Percentiles rank a stretch among this genome's conserved stretches.
These are phyloP conservation scores for Tromatobia lineatoria DNA, from an alignment of 2,888 invertebrate genomes.

Conservation along the genomic window DNA sequence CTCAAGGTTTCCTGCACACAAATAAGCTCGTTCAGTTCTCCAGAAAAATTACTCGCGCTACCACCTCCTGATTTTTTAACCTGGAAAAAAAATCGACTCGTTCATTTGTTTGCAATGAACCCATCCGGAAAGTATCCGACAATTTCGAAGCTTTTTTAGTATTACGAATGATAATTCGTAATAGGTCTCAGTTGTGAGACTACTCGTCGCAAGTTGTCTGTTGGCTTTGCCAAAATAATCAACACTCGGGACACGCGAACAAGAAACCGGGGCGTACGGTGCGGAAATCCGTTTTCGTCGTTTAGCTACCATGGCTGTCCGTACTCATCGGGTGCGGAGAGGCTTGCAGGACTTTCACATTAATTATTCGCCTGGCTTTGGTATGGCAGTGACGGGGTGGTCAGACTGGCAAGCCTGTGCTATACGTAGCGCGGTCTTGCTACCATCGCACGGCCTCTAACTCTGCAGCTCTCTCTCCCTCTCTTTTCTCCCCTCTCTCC, in stretches of 20 bases:
- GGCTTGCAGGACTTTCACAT: constrained; percentile 46
- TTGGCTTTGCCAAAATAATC: background rate
- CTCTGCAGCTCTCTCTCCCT: constrained; percentile 4
- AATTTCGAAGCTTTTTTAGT: no score
- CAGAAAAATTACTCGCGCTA: no score
- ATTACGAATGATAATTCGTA: no score
- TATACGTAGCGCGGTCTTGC: constrained; percentile 31
- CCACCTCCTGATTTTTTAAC: no score
- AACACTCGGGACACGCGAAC: background rate
- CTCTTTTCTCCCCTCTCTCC: background rate
- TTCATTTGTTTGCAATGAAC: no score
- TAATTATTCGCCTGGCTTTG: constrained; percentile 54
- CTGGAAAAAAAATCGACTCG: no score
- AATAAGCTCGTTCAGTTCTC: no score
- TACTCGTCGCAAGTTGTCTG: background rate
- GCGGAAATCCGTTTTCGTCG: constrained; percentile 30
- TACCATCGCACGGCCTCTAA: constrained; percentile 8
- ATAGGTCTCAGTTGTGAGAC: background rate
- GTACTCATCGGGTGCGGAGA: constrained; percentile 1
- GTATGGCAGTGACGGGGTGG: constrained; percentile 28
- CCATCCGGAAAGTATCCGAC: no score
- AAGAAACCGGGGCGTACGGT: constrained; percentile 8
- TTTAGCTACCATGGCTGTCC: constrained; percentile 25
- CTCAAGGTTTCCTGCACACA: no score
- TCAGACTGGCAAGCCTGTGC: constrained; percentile 34